Conservation (phyloP, 2,888 invertebrate species). For the Digitonthophagus gazella region DNA sequence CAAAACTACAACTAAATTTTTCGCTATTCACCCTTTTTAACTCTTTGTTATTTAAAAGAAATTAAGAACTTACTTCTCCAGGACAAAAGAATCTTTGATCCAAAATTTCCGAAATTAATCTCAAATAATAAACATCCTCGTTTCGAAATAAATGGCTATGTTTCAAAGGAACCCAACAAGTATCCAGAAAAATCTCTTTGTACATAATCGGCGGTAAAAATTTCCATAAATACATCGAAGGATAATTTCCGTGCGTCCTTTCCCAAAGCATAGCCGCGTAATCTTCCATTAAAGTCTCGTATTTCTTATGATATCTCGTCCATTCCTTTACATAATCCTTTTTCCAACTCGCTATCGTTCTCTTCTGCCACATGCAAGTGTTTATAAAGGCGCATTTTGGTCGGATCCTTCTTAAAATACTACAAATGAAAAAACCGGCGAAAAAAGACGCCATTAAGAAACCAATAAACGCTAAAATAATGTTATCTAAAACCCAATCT, state of each 20-base stretch:
- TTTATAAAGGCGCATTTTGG: constrained; percentile 13
- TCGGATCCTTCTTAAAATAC: constrained; percentile 3
- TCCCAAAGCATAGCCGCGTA: constrained; percentile 22
- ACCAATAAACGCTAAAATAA: neutral
- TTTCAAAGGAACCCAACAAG: constrained; percentile 28
- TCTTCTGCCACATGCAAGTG: constrained; percentile 17
- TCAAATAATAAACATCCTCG: constrained; percentile 28
- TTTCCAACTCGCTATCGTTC: constrained; percentile 11
- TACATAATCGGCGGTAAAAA: constrained; percentile 26
- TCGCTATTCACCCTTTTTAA: too few species aligned
- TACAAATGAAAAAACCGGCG: constrained; percentile 6
- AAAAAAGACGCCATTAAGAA: constrained; percentile 11
- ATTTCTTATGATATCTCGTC: constrained; percentile 22
- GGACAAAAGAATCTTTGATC: constrained; percentile 26
- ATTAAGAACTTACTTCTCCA: too few species aligned
- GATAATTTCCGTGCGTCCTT: constrained; percentile 17
- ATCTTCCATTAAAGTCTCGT: constrained; percentile 4
- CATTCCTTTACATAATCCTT: constrained; percentile 16
- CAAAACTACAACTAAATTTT: too few species aligned
- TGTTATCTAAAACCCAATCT: constrained; percentile 10
- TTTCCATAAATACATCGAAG: constrained; percentile 9
- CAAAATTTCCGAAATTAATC: constrained; percentile 24
- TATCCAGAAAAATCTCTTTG: constrained; percentile 30
- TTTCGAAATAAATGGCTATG: constrained; percentile 32
- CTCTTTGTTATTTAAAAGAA: too few species aligned